A percentile compares a stretch with the other conserved stretches of the same genome.
Evolutionary conservation across 2,113 vertebrate species (phyloP).

Genomic region (Mesitornis unicolor): DNA sequence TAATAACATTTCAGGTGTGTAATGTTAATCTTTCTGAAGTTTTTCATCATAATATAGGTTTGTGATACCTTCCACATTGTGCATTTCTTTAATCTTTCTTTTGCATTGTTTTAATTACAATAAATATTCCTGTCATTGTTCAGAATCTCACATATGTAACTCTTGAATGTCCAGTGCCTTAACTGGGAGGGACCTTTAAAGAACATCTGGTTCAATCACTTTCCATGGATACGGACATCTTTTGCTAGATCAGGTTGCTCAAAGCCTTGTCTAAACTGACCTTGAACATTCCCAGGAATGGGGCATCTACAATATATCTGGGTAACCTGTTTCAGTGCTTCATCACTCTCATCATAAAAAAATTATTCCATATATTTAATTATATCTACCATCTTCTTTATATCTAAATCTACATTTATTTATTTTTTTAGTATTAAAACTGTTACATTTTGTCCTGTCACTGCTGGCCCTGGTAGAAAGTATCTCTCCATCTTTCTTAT

Average conservation of each 20-base stretch:
- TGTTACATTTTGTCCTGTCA: neutral
- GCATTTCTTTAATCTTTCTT: conserved; percentile 59
- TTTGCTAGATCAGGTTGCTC: neutral
- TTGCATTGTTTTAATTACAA: conserved; percentile 61
- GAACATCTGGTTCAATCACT: too few relatives aligned
- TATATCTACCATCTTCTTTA: neutral
- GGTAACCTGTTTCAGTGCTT: neutral
- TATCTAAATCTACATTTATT: neutral
- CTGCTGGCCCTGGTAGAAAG: neutral
- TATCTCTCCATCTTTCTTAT: neutral
- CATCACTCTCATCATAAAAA: neutral
- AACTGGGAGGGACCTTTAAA: too few relatives aligned
- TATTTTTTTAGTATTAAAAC: neutral
- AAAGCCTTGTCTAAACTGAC: neutral
- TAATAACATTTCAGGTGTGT: conserved; percentile 1
- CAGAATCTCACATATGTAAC: conserved; percentile 29
- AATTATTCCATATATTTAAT: neutral
- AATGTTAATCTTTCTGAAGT: neutral
- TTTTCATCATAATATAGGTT: conserved; percentile 23
- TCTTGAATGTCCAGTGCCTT: conserved; percentile 24
- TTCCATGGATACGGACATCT: accelerated
- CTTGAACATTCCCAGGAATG: neutral
- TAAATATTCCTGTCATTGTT: conserved; percentile 58
- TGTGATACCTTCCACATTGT: conserved; percentile 28
- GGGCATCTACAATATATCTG: neutral